Evolutionary conservation across 1,140 invertebrate species (phyloP).

Genomic region (Ooceraea biroi): DNA sequence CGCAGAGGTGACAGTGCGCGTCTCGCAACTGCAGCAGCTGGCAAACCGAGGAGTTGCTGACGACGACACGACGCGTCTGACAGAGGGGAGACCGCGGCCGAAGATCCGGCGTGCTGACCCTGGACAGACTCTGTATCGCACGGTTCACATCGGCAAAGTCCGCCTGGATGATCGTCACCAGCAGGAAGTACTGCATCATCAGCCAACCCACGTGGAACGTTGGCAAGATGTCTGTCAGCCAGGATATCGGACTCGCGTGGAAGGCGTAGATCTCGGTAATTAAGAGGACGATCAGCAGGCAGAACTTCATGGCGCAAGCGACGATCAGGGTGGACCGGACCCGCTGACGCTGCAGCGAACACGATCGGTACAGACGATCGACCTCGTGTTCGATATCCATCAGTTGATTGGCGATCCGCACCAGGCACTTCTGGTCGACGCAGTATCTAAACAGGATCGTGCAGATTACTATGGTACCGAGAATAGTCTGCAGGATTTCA

Average conservation of each 20-base stretch:
- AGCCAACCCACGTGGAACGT: conserved; percentile 4
- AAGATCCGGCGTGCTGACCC: background rate
- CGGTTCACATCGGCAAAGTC: conserved; percentile 44
- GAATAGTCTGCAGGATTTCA: conserved; percentile 36
- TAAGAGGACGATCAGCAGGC: background rate
- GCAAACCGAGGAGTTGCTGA: conserved; percentile 19
- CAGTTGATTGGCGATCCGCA: conserved; percentile 50
- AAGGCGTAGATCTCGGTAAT: background rate
- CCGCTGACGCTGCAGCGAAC: background rate
- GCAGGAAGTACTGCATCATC: conserved; percentile 58
- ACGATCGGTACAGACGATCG: background rate
- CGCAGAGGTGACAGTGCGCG: conserved; percentile 46
- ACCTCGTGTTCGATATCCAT: background rate
- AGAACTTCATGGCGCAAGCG: background rate
- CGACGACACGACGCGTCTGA: conserved; percentile 34
- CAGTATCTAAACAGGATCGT: conserved; percentile 39
- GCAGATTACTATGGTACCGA: background rate
- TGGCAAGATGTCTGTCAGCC: background rate
- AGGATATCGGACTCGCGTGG: background rate
- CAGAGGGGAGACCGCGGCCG: background rate
- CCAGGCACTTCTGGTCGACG: conserved; percentile 5
- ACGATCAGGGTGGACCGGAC: background rate
- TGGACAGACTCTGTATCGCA: background rate
- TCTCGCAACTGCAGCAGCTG: conserved; percentile 35
- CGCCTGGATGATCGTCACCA: conserved; percentile 18